Conservation (phyloP, 1,140 invertebrate species). For the Temnothorax curvispinosus region DNA sequence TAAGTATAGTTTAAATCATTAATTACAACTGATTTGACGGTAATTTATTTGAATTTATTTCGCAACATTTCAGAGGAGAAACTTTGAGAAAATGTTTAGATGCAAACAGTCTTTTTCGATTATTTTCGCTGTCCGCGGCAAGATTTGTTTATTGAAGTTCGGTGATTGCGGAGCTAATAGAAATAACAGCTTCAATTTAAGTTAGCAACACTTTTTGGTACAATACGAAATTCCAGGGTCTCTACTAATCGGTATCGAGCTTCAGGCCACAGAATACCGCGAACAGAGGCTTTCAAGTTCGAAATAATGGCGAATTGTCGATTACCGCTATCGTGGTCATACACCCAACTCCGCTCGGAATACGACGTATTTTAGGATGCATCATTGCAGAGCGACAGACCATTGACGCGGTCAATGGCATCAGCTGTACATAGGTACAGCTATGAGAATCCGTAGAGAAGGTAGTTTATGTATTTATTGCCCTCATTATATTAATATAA, state of each 20-base stretch:
- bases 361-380: conserved; percentile 29
- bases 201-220: background rate
- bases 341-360: background rate
- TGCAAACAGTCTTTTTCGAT: background rate
- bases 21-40: background rate
- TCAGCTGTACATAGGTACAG: background rate
- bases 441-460: background rate
- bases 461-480: background rate
- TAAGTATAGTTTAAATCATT: background rate
- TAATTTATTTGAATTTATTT: conserved; percentile 1
- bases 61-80: background rate
- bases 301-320: conserved; percentile 43
- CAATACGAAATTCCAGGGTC: background rate
- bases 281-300: conserved; percentile 11
- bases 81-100: background rate
- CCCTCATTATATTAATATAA: no score
- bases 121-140: background rate
- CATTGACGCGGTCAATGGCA: background rate
- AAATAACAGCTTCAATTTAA: background rate
- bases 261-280: background rate
- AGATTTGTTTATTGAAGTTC: background rate
- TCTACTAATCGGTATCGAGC: conserved; percentile 1
- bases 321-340: conserved; percentile 24
- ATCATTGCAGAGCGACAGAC: background rate
- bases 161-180: background rate